Conservation (phyloP, 2,797 vertebrate species). For the Danio jaintianensis region DNA sequence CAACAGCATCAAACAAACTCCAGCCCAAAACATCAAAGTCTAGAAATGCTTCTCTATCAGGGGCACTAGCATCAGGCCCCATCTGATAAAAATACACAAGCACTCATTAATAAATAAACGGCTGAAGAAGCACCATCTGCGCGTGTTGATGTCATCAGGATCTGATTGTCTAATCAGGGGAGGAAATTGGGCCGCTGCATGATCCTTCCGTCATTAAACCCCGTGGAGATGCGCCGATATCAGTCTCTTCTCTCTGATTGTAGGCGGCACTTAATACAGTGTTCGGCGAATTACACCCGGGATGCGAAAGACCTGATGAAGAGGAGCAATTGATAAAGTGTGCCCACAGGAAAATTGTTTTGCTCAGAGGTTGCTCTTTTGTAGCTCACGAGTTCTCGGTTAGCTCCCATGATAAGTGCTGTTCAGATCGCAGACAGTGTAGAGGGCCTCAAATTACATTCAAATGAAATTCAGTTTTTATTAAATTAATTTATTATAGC, state of each 20-base stretch:
- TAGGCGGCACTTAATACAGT: constrained; percentile 41
- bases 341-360: not conserved
- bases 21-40: constrained; percentile 52
- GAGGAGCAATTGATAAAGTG: constrained; percentile 1
- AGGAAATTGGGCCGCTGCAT: constrained; percentile 49
- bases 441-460: not conserved
- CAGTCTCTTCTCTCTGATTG: constrained; percentile 53
- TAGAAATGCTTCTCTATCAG: constrained; percentile 36
- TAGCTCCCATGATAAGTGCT: not conserved
- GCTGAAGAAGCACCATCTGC: constrained; percentile 61
- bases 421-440: not conserved
- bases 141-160: constrained; percentile 51
- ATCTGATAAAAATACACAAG: constrained; percentile 56
- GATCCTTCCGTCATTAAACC: constrained; percentile 45
- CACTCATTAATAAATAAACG: constrained; percentile 63
- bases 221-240: constrained; percentile 15
- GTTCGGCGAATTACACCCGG: constrained; percentile 34
- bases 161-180: constrained; percentile 63
- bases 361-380: constrained; percentile 18
- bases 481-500: too few species aligned
- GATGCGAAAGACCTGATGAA: constrained; percentile 35
- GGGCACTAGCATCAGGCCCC: constrained; percentile 54
- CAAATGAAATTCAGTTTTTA: not conserved
- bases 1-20: constrained; percentile 43
- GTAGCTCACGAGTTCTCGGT: not conserved